Percentiles rank a stretch among this genome's conserved stretches.
phyloP scores from a whole-genome alignment of 2,113 vertebrate species.

The Nettapus auritus region DNA sequence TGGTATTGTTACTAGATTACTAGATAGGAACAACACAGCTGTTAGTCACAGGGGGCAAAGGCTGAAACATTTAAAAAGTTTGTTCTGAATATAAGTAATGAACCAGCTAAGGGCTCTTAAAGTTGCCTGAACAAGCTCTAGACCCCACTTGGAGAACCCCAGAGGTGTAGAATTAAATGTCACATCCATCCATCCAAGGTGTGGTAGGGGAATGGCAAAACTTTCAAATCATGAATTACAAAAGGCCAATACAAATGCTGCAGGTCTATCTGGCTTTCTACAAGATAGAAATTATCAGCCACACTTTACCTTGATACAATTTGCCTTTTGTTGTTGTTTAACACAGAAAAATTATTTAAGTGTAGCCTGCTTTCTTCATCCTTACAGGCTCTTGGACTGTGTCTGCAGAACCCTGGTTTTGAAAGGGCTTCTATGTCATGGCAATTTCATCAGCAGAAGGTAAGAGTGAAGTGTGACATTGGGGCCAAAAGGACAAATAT shows the following conservation, averaged over 20 bases:
- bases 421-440: not conserved
- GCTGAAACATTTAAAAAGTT: not conserved
- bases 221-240: not conserved
- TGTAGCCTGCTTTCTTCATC: too few relatives aligned
- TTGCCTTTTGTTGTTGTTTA: not conserved
- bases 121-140: not conserved
- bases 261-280: not conserved
- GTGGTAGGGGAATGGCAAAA: not conserved
- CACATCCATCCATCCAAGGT: not conserved
- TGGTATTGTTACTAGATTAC: not conserved
- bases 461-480: not conserved
- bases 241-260: not conserved
- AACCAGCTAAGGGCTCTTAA: not conserved
- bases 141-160: not conserved
- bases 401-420: not conserved
- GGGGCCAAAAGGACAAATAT: not conserved
- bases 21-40: not conserved
- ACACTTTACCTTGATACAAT: not conserved
- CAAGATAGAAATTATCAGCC: not conserved
- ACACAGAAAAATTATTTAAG: too few relatives aligned
- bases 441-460: not conserved
- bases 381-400: not conserved
- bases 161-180: not conserved
- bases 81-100: not conserved
- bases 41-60: not conserved